Conservation (phyloP, 2,797 vertebrate species). For the Tangara arthus region DNA sequence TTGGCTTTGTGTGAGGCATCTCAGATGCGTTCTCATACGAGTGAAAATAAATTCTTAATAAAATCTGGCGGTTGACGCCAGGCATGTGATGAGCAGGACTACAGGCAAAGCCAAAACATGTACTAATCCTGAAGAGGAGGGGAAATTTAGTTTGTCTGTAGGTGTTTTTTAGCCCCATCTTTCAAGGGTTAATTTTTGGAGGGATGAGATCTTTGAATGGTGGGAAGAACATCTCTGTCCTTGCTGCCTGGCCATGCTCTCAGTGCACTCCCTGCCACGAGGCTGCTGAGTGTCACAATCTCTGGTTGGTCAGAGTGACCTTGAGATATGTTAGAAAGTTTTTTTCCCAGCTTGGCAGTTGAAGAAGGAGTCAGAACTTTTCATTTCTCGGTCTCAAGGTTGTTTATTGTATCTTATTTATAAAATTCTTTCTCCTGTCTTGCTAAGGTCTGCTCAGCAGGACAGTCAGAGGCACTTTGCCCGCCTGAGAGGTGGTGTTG, state of each 20-base stretch:
- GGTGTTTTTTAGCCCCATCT: background rate
- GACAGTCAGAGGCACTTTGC: too few species aligned
- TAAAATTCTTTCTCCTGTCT: too few species aligned
- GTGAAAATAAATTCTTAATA: background rate
- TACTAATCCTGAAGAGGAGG: background rate
- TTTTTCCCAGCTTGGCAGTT: too few species aligned
- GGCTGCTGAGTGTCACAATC: background rate
- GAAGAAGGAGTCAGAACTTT: too few species aligned
- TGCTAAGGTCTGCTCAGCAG: too few species aligned
- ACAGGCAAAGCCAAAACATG: background rate
- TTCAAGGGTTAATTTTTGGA: background rate
- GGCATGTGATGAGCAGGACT: background rate
- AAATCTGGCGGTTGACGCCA: background rate
- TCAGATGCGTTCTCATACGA: background rate
- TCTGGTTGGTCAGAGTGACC: too few species aligned
- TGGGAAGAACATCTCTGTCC: background rate
- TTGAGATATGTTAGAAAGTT: too few species aligned
- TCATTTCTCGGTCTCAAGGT: too few species aligned
- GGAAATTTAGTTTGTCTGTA: rapidly evolving
- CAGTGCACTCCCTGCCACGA: background rate
- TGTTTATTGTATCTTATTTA: too few species aligned
- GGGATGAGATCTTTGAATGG: background rate
- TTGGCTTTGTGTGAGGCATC: background rate
- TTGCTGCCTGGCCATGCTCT: background rate
- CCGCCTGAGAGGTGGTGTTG: too few species aligned